These are phyloP conservation scores for Diploscapter pachys DNA, from an alignment of 1,140 invertebrate genomes.

Conservation along the genomic window DNA sequence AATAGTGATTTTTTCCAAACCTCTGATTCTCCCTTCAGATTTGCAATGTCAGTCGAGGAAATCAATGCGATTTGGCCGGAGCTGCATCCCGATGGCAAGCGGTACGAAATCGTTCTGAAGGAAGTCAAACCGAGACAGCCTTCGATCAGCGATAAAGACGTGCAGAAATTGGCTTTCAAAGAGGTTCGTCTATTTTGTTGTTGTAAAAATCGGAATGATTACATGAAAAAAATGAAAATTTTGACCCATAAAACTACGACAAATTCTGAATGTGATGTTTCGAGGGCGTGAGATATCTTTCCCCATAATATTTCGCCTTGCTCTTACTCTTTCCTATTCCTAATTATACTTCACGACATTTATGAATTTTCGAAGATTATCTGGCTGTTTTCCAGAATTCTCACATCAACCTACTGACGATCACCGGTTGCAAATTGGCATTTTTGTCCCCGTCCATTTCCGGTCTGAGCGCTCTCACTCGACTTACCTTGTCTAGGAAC, in stretches of 20 bases:
- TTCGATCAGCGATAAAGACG: background rate
- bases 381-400: background rate
- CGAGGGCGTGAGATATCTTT: too few species aligned
- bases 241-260: too few species aligned
- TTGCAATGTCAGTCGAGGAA: background rate
- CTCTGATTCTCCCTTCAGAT: too few species aligned
- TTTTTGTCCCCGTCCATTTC: background rate
- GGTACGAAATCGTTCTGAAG: conserved; percentile 12
- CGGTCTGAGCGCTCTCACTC: background rate
- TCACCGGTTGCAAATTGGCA: conserved; percentile 4
- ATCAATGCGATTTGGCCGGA: background rate
- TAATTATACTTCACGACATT: too few species aligned
- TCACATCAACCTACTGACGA: conserved; percentile 4
- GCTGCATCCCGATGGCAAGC: background rate
- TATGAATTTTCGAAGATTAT: too few species aligned
- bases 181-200: conserved; percentile 1
- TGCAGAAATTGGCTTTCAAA: conserved; percentile 7
- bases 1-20: too few species aligned
- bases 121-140: background rate
- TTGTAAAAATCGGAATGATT: background rate
- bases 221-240: too few species aligned
- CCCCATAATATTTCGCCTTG: too few species aligned
- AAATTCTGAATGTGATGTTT: too few species aligned
- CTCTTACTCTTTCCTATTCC: too few species aligned
- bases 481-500: conserved; percentile 8